phyloP scores from a whole-genome alignment of 64 coral and sea anemone genomes.

The Hydrozoanthus tunicans region DNA sequence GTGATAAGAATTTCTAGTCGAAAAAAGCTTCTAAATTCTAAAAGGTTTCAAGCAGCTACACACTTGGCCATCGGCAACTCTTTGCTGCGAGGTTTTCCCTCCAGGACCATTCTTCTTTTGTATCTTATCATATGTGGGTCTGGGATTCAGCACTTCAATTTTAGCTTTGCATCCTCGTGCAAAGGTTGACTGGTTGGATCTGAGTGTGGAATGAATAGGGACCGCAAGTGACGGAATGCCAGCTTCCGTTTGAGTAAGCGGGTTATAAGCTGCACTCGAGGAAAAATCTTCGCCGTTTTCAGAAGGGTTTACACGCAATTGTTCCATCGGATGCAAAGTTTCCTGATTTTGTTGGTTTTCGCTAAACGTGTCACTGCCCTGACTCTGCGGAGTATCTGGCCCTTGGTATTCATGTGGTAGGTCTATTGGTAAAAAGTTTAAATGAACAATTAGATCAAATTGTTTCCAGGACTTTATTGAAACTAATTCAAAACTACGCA shows the following conservation, averaged over 20 bases:
- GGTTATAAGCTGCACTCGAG: neutral
- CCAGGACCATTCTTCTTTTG: constrained; percentile 21
- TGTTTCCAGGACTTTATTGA: too few species aligned
- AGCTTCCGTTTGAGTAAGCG: neutral
- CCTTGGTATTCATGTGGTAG: neutral
- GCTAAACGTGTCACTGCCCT: neutral
- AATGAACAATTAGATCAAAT: too few species aligned
- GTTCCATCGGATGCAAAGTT: neutral
- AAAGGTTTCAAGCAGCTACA: too few species aligned
- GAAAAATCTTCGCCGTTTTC: neutral
- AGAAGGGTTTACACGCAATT: too few species aligned
- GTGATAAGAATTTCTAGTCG: too few species aligned
- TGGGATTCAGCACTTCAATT: constrained; percentile 25
- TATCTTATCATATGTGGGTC: neutral
- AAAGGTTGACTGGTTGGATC: neutral
- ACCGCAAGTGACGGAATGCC: too few species aligned
- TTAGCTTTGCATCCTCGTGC: neutral
- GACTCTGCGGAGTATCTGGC: neutral
- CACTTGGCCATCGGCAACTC: constrained; percentile 18
- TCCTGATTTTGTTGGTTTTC: too few species aligned
- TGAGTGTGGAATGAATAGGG: neutral
- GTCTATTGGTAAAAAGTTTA: neutral
- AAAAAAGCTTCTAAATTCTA: too few species aligned
- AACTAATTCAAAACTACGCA: too few species aligned
- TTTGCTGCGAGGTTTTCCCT: constrained; percentile 5